Percentiles rank a stretch among this genome's conserved stretches.
Conservation (phyloP, 2,113 vertebrate genomes). For the Macheiramphus alcinus region DNA sequence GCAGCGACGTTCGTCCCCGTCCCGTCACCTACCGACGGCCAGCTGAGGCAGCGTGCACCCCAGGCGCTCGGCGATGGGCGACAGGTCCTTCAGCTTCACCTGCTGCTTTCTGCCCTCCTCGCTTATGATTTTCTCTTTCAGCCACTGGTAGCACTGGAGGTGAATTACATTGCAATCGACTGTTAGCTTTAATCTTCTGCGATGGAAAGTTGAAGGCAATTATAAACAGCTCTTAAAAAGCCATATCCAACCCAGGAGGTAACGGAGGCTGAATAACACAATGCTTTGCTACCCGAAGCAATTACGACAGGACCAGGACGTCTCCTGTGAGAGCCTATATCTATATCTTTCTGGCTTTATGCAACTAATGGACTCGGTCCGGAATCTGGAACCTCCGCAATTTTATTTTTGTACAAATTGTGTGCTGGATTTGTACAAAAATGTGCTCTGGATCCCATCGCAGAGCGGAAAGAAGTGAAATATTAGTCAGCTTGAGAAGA, state of each 20-base stretch:
- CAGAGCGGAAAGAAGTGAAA: background rate
- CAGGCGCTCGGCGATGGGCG: slow-evolving; percentile 91
- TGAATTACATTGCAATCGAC: background rate
- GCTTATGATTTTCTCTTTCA: slow-evolving; percentile 94
- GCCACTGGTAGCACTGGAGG: slow-evolving; percentile 93
- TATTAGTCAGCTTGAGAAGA: background rate
- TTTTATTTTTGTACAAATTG: background rate
- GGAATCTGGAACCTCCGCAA: background rate
- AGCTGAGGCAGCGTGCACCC: slow-evolving; percentile 95
- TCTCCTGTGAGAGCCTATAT: background rate
- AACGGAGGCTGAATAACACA: accelerated
- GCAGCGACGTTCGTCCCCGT: accelerated
- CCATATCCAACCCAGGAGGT: background rate
- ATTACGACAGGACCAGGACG: accelerated
- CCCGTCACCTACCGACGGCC: slow-evolving; percentile 83
- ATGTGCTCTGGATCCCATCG: background rate
- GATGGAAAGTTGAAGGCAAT: accelerated
- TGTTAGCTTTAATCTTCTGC: background rate
- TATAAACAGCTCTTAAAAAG: background rate
- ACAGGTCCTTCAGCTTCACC: slow-evolving; percentile 90
- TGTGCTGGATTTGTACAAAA: too few species aligned
- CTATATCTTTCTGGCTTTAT: background rate
- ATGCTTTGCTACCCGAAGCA: background rate
- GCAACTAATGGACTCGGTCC: background rate
- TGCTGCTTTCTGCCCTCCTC: slow-evolving; percentile 96